Evolutionary conservation across 2,888 invertebrate genomes (phyloP), one percentile per base, ranked within the genome.

Genomic region (Hymenopus coronatus): DNA sequence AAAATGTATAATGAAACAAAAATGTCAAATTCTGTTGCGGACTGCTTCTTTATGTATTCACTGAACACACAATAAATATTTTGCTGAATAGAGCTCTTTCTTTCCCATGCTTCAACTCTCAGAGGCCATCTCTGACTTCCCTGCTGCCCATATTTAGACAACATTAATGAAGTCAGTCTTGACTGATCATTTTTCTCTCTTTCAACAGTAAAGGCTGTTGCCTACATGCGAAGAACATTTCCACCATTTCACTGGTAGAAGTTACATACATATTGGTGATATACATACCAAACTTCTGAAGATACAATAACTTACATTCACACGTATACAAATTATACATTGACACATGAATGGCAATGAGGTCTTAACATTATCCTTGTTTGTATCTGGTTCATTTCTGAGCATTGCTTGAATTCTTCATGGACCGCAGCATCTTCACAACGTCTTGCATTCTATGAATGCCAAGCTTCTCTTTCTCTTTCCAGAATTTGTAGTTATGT

Each of bases 401-500:
- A 70, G 54, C 25, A 25, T 70, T 70, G 54, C 20, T 70, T 20
- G 54, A 70, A 25, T 70, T 70, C 54, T 46, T 84, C 87, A 87
- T 28, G 28, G 81, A 28, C 7, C 25, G 30, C 40, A 82, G 82
- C 30, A 82, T 87, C 82, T 27, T 82, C 25, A 87, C 82, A 20
- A 89, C 82, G 83, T 90, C 90, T 70, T 88, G 88, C 85, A 89
- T 88, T 28, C 88, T 89, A 2, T 88, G 83, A 9, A 92, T 90
- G 40, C 93, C 93, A 89, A 91, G 91, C 85, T 92, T 92, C 90
- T 94, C 93, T 90, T 93, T 91, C 28, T 97, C 97, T 92, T 97
- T 97, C 98, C 99, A 99, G 93, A 97, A 97, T 89, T 96, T 95
- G 94, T 98, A 98, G 94, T 99, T 99, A 92, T 94, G 94, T 91